These are phyloP conservation scores for Geotrupes spiniger DNA, from an alignment of 2,888 invertebrate species.

Conservation along the genomic window DNA sequence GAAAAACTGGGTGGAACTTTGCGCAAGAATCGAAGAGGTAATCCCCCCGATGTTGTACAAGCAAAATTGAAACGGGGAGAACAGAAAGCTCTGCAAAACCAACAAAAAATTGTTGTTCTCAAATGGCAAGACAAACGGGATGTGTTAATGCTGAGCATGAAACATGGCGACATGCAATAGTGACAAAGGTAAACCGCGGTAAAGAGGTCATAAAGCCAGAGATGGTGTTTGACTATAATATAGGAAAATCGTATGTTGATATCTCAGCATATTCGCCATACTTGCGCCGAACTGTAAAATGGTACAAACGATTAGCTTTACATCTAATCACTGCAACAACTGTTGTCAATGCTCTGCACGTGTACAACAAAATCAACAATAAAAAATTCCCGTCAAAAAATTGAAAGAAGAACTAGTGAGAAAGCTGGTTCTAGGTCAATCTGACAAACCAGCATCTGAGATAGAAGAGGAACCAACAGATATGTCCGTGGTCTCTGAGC, in stretches of 20 bases:
- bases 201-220: conserved; percentile 22
- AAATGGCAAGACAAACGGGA: conserved; percentile 39
- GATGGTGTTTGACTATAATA: conserved; percentile 29
- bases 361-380: not conserved
- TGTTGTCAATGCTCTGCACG: not conserved
- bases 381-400: not conserved
- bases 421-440: not conserved
- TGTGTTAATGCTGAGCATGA: conserved; percentile 35
- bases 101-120: conserved; percentile 29
- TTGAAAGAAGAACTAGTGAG: not conserved
- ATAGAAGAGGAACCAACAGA: too few relatives aligned
- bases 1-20: conserved; percentile 31
- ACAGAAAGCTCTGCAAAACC: conserved; percentile 21
- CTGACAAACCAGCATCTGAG: too few relatives aligned
- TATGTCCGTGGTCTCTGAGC: too few relatives aligned
- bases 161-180: conserved; percentile 25
- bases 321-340: conserved; percentile 8
- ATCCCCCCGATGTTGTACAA: conserved; percentile 28
- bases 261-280: conserved; percentile 20
- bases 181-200: not conserved
- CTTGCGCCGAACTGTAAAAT: conserved; percentile 5
- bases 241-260: conserved; percentile 26
- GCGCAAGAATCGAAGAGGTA: conserved; percentile 10
- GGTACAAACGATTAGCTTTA: conserved; percentile 13
- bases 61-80: conserved; percentile 28